These are phyloP conservation scores for Microhierax caerulescens DNA, from an alignment of 2,797 vertebrate genomes.

Conservation along the genomic window DNA sequence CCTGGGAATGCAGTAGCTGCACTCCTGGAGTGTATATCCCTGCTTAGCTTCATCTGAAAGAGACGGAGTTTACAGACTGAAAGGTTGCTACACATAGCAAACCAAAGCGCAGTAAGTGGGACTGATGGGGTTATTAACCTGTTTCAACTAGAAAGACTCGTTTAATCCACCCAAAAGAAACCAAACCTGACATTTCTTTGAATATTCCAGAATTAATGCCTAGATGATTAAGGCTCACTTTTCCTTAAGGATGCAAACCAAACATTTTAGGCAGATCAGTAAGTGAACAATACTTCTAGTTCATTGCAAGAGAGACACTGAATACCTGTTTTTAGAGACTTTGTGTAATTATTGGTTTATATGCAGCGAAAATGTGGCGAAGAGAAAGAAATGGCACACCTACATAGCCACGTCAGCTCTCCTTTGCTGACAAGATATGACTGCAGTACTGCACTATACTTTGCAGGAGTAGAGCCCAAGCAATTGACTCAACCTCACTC, in stretches of 20 bases:
- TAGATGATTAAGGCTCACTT: accelerated
- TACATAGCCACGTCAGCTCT: neutral
- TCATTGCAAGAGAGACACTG: neutral
- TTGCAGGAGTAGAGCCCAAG: neutral
- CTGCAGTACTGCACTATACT: neutral
- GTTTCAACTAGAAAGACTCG: neutral
- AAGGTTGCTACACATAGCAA: neutral
- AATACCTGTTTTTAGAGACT: neutral
- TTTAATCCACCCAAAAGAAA: neutral
- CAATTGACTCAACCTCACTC: neutral
- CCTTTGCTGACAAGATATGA: neutral
- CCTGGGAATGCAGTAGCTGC: neutral
- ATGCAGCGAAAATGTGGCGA: neutral
- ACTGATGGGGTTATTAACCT: neutral
- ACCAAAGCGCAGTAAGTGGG: neutral
- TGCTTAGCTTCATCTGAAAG: neutral
- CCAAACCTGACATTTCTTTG: neutral
- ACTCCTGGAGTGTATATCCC: neutral
- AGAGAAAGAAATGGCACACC: neutral
- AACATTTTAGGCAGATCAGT: neutral
- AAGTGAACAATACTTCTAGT: neutral
- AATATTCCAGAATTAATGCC: neutral
- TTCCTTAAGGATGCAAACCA: neutral
- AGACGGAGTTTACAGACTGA: neutral
- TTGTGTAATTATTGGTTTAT: neutral